phyloP scores from a whole-genome alignment of 1,140 invertebrate genomes.

The Bilobella aurantiaca region DNA sequence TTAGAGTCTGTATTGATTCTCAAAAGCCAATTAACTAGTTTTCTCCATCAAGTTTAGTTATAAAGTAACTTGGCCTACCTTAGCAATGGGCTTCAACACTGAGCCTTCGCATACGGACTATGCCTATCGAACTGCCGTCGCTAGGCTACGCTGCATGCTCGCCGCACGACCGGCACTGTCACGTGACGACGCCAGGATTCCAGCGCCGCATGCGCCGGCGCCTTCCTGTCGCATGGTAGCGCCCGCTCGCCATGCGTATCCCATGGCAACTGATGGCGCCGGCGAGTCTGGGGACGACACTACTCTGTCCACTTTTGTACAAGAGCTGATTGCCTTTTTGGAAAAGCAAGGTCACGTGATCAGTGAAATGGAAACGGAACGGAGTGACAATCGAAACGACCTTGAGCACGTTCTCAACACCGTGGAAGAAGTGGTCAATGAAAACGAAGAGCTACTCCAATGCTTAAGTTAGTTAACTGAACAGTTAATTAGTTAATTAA shows the following conservation, averaged over 20 bases:
- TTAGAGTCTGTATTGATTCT: too few species aligned
- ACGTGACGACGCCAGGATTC: conserved; percentile 10
- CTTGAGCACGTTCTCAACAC: conserved; percentile 59
- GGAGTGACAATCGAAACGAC: conserved; percentile 64
- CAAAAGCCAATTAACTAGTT: too few species aligned
- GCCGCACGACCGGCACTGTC: conserved; percentile 17
- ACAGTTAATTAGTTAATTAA: too few species aligned
- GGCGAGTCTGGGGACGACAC: too few species aligned
- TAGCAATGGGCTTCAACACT: background rate
- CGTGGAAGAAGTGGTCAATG: conserved; percentile 66
- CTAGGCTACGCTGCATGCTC: conserved; percentile 48
- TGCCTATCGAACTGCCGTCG: conserved; percentile 68
- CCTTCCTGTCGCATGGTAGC: too few species aligned
- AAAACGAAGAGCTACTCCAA: conserved; percentile 66
- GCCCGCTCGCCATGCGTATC: too few species aligned
- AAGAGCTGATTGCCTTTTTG: conserved; percentile 60
- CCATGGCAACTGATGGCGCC: too few species aligned
- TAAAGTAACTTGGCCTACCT: background rate
- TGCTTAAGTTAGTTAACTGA: too few species aligned
- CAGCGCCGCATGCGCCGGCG: too few species aligned
- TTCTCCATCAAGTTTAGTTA: too few species aligned
- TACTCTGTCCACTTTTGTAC: too few species aligned
- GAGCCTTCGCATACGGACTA: conserved; percentile 53
- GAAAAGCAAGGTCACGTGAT: conserved; percentile 74
- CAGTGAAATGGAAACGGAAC: conserved; percentile 67